Evolutionary conservation across 2,797 vertebrate genomes (phyloP).

Genomic region (Rhinatrema bivittatum): DNA sequence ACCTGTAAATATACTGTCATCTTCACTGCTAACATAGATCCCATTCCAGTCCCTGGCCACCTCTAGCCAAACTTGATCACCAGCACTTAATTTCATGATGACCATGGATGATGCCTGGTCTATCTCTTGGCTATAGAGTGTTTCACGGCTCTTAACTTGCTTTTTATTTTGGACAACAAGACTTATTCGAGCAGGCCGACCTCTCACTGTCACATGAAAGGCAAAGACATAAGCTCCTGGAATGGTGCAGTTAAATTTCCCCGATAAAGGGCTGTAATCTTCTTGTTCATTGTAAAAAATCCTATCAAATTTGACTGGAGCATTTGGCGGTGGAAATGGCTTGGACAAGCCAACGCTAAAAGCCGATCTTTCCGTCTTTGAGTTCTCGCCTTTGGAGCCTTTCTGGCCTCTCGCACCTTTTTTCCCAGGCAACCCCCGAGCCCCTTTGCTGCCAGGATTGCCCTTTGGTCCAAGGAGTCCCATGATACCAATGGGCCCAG

Average conservation of each 20-base stretch:
- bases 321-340: slow-evolving; percentile 82
- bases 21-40: slow-evolving; percentile 82
- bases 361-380: slow-evolving; percentile 55
- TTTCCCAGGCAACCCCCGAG: slow-evolving; percentile 73
- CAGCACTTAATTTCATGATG: slow-evolving; percentile 66
- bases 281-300: slow-evolving; percentile 81
- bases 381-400: slow-evolving; percentile 64
- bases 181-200: slow-evolving; percentile 76
- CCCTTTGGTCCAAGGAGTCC: slow-evolving; percentile 75
- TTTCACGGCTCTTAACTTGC: slow-evolving; percentile 77
- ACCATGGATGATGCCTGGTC: slow-evolving; percentile 87
- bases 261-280: slow-evolving; percentile 70
- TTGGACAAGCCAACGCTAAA: slow-evolving; percentile 86
- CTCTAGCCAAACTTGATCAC: slow-evolving; percentile 94
- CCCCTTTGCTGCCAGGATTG: slow-evolving; percentile 68
- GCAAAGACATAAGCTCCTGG: slow-evolving; percentile 85
- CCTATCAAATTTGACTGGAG: slow-evolving; percentile 84
- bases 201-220: slow-evolving; percentile 87
- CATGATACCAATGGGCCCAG: slow-evolving; percentile 54
- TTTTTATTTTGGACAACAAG: slow-evolving; percentile 76
- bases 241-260: slow-evolving; percentile 81
- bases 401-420: slow-evolving; percentile 81
- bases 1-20: slow-evolving; percentile 89
- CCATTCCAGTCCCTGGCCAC: slow-evolving; percentile 91
- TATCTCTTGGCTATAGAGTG: slow-evolving; percentile 84